These are phyloP conservation scores for Pristionchus japonicus DNA, from an alignment of 2,888 invertebrate species.

Conservation along the genomic window DNA sequence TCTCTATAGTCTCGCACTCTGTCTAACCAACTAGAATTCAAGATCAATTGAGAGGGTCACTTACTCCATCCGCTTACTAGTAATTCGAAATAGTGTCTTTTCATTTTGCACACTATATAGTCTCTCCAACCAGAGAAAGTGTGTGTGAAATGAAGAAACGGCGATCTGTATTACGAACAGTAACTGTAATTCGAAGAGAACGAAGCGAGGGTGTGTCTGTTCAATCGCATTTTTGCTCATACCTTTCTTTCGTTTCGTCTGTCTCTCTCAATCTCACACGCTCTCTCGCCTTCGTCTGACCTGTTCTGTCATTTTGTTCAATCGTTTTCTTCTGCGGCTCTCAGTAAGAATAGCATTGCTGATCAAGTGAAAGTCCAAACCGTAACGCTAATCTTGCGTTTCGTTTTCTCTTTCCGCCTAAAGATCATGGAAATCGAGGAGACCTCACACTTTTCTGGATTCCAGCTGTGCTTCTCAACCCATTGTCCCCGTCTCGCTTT, in stretches of 20 bases:
- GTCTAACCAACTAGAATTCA: neutral
- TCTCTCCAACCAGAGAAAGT: too few relatives aligned
- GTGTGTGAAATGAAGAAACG: neutral
- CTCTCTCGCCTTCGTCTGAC: neutral
- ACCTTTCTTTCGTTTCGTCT: neutral
- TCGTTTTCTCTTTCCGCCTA: neutral
- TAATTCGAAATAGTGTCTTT: too few relatives aligned
- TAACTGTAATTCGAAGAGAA: too few relatives aligned
- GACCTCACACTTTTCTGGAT: neutral
- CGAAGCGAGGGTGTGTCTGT: neutral
- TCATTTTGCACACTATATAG: too few relatives aligned
- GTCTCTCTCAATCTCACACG: neutral
- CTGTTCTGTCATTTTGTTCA: too few relatives aligned
- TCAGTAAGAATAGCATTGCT: too few relatives aligned
- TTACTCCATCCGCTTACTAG: neutral
- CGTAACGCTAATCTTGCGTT: neutral
- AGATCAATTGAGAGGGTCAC: neutral
- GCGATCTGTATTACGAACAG: neutral
- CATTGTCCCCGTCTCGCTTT: neutral
- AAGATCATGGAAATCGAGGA: neutral
- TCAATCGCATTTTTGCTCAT: neutral
- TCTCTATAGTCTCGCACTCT: neutral
- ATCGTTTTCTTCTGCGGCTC: neutral
- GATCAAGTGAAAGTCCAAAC: too few relatives aligned
- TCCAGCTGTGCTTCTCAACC: neutral